phyloP scores from a whole-genome alignment of 2,888 invertebrate species.

The Macrophya annulata region DNA sequence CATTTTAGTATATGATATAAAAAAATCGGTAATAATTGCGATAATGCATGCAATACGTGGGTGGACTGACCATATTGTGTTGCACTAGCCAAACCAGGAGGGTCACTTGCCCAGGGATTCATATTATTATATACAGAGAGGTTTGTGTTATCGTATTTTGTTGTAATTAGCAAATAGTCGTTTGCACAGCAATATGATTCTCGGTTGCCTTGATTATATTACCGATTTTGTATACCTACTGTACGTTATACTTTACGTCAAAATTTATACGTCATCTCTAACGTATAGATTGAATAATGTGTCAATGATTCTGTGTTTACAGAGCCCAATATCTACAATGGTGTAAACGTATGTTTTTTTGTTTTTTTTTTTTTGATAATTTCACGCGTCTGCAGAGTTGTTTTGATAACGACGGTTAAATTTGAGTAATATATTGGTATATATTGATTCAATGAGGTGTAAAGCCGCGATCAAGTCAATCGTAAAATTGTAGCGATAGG shows the following conservation, averaged over 20 bases:
- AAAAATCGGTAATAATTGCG: slow-evolving; percentile 29
- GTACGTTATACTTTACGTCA: background rate
- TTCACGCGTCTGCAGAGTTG: background rate
- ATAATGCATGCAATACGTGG: slow-evolving; percentile 69
- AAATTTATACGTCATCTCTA: background rate
- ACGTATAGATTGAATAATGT: background rate
- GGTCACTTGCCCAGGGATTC: slow-evolving; percentile 66
- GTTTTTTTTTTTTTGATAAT: background rate
- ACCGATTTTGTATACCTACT: background rate
- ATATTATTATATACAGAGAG: slow-evolving; percentile 57
- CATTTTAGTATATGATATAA: background rate
- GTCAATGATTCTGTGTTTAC: background rate
- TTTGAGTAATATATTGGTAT: slow-evolving; percentile 19
- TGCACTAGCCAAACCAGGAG: slow-evolving; percentile 59
- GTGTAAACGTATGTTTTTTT: background rate
- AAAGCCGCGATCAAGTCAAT: slow-evolving; percentile 16
- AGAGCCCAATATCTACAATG: background rate
- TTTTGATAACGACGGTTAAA: background rate
- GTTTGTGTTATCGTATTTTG: slow-evolving; percentile 69
- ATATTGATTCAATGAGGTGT: slow-evolving; percentile 4
- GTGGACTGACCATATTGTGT: slow-evolving; percentile 62
- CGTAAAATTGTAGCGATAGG: background rate
- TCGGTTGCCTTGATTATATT: slow-evolving; percentile 59
- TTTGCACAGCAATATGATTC: slow-evolving; percentile 64
- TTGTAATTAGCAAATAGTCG: slow-evolving; percentile 68